Base-by-base conservation (phyloP, 2,888 invertebrate genomes). In the Entomobrya proxima region DNA sequence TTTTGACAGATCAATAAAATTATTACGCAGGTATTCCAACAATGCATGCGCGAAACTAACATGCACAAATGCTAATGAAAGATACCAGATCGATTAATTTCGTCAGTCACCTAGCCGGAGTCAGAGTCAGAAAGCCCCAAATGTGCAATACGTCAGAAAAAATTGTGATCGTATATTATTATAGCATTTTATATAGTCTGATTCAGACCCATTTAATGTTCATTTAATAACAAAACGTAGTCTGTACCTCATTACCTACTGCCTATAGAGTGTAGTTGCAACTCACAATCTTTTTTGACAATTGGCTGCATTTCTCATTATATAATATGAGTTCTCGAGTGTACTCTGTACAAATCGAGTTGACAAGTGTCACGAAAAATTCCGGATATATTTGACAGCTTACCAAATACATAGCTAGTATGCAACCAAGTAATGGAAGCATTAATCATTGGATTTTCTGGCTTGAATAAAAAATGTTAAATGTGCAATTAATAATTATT, bases 1-100 rank as follows among this genome's bases (percentile, higher is more conserved):
- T 15, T n/a, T 30, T 37, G 75, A 35, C 75, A 75, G 55, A 75
- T 47, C 47, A 30, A 72, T 72, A 75, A 75, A 75, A 11, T 52
- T 52, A n/a, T 18, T n/a, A 55, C 11, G 15, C 13, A 15, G 47
- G n/a, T 47, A 47, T 3, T n/a, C 3, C 15, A 47, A 47, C 3
- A 47, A 47, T 13, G 37, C 5, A 37, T 37, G 37, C 37, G 11
- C 11, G 37, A 30, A 27, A 30, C 9, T 3, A 4, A 0, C 15
- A 30, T 58, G 24, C 58, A 30, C 27, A 24, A 30, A n/a, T n/a
- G 24, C 30, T 30, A 67, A n/a, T 35, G n/a, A 30, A 24, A n/a
- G 24, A 47, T 72, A 15, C 50, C 30, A 44, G n/a, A 18, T 27
- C 27, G 47, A 32, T 72, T 30, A 47, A 50, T 72, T 47, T 47